These are phyloP conservation scores for Chitala chitala DNA, from an alignment of 2,113 vertebrate species.

Conservation along the genomic window DNA sequence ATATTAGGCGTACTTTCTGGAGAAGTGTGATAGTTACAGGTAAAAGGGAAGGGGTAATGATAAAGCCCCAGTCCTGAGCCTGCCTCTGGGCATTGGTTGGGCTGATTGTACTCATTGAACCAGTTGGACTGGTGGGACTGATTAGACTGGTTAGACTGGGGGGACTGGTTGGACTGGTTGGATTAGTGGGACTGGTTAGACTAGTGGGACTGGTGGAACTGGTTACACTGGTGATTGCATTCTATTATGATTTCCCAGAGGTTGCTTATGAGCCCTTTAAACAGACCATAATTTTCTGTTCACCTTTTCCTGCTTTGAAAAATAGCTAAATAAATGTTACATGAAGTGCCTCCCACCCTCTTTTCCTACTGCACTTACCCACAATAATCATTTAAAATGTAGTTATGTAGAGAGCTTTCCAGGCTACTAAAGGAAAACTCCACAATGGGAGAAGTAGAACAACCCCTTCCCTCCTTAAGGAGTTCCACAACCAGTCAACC, in stretches of 20 bases:
- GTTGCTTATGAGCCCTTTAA: neutral
- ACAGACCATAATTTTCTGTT: neutral
- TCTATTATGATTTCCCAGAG: neutral
- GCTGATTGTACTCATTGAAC: too few relatives aligned
- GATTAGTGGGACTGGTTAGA: too few relatives aligned
- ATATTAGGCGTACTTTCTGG: neutral
- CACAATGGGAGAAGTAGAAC: too few relatives aligned
- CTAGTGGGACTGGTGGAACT: too few relatives aligned
- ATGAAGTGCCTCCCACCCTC: neutral
- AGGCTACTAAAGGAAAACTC: too few relatives aligned
- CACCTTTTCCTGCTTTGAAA: neutral
- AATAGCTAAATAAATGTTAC: too few relatives aligned
- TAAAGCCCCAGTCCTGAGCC: neutral
- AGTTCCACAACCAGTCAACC: slow-evolving; percentile 29
- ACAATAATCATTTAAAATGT: too few relatives aligned
- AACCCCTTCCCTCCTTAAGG: neutral
- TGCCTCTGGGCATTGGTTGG: neutral
- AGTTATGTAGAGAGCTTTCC: too few relatives aligned
- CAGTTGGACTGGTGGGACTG: too few relatives aligned
- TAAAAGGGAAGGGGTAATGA: slow-evolving; percentile 3
- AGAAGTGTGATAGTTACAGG: neutral
- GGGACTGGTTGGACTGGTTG: too few relatives aligned
- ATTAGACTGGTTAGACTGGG: too few relatives aligned
- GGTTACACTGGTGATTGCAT: neutral
- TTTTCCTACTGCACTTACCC: too few relatives aligned